phyloP scores from a whole-genome alignment of 1,140 invertebrate genomes.

The Drosophila ananassae region DNA sequence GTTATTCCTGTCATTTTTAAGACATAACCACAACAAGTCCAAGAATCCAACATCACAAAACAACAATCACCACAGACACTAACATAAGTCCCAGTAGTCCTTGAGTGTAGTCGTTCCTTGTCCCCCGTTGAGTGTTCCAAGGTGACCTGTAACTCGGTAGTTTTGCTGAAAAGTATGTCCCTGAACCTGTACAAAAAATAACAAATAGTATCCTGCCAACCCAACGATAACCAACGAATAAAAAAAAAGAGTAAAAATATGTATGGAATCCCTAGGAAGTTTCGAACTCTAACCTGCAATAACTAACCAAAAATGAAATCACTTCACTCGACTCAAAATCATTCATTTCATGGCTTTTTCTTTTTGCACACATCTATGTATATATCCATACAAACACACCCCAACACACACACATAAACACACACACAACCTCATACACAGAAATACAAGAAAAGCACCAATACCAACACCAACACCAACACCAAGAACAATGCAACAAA shows the following conservation, averaged over 20 bases:
- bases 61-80: not conserved
- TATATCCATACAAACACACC: conserved; percentile 10
- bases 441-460: conserved; percentile 47
- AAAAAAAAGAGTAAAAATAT: not conserved
- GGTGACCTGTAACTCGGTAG: too few species aligned
- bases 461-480: conserved; percentile 38
- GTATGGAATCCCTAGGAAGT: too few species aligned
- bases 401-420: conserved; percentile 62
- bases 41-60: not conserved
- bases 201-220: not conserved
- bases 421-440: conserved; percentile 52
- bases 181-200: not conserved
- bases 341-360: conserved; percentile 9
- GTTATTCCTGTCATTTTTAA: not conserved
- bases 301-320: not conserved
- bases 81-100: too few species aligned
- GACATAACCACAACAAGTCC: not conserved
- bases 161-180: too few species aligned
- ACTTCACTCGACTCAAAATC: not conserved
- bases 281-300: not conserved
- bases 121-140: too few species aligned
- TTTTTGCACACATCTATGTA: conserved; percentile 13
- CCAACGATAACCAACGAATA: not conserved
- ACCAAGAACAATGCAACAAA: conserved; percentile 18
- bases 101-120: too few species aligned